phyloP scores from a whole-genome alignment of 1,140 invertebrate species.

The Chionoecetes opilio region DNA sequence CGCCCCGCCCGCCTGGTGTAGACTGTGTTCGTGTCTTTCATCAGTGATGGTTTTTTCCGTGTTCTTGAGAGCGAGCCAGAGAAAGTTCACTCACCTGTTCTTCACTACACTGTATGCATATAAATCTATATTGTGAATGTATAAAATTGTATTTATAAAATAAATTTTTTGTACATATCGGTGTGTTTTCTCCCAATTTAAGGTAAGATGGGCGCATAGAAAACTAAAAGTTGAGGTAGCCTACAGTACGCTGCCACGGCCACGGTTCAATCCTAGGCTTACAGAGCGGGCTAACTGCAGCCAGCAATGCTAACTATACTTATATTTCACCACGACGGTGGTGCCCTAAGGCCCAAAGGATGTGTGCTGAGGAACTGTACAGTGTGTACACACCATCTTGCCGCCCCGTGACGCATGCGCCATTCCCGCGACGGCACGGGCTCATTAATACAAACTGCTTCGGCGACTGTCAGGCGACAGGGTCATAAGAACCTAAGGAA shows the following conservation, averaged over 20 bases:
- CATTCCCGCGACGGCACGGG: too few species aligned
- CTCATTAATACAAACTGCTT: too few species aligned
- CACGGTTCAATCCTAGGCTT: not conserved
- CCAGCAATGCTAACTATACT: not conserved
- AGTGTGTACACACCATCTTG: too few species aligned
- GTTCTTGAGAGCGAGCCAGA: constrained; percentile 70
- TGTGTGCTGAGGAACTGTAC: too few species aligned
- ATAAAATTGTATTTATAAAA: constrained; percentile 80
- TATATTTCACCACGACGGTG: too few species aligned
- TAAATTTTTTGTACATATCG: constrained; percentile 78
- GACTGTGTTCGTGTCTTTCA: constrained; percentile 76
- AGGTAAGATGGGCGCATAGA: too few species aligned
- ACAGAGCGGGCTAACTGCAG: not conserved
- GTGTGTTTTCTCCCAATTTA: not conserved
- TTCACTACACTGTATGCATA: constrained; percentile 78
- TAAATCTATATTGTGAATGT: constrained; percentile 79
- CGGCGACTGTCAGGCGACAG: too few species aligned
- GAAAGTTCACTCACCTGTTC: constrained; percentile 77
- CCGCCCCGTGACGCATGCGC: too few species aligned
- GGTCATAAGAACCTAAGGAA: too few species aligned
- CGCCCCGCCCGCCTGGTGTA: constrained; percentile 61
- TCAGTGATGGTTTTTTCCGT: constrained; percentile 73
- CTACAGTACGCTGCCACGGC: not conserved
- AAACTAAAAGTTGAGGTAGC: not conserved
- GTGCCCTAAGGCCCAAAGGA: too few species aligned